Conservation (phyloP, 2,888 invertebrate genomes). For the Apamea anceps region DNA sequence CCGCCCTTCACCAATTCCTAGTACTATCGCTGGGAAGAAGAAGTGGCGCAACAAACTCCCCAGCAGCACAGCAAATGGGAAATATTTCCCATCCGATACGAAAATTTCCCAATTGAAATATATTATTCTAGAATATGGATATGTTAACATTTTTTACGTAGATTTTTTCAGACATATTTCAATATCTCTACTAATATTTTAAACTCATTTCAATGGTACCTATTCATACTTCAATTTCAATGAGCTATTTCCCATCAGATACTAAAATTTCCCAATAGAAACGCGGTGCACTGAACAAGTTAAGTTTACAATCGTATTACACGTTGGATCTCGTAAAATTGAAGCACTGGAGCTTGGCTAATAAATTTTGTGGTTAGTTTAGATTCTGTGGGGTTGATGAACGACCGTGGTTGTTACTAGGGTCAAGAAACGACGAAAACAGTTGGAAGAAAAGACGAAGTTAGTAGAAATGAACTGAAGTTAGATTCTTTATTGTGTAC, state of each 20-base stretch:
- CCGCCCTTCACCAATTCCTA: too few species aligned
- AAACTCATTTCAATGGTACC: too few species aligned
- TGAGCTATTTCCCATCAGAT: conserved; percentile 26
- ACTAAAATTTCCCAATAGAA: conserved; percentile 40
- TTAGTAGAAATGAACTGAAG: not conserved
- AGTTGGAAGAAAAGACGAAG: not conserved
- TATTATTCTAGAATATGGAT: too few species aligned
- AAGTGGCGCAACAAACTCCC: too few species aligned
- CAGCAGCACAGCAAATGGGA: conserved; percentile 43
- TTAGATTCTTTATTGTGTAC: too few species aligned
- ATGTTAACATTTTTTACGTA: too few species aligned
- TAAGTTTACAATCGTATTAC: conserved; percentile 44
- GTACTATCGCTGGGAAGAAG: too few species aligned
- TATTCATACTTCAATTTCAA: too few species aligned
- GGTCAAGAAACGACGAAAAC: conserved; percentile 38
- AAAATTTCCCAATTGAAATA: conserved; percentile 34
- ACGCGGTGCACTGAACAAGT: conserved; percentile 24
- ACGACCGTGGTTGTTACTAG: conserved; percentile 35
- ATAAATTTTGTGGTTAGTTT: conserved; percentile 65
- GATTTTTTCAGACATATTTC: too few species aligned
- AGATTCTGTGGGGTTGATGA: conserved; percentile 59
- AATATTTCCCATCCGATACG: conserved; percentile 21
- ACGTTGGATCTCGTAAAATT: conserved; percentile 57
- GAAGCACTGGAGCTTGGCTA: conserved; percentile 43
- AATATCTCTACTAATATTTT: too few species aligned